These are phyloP conservation scores for Chroicocephalus ridibundus DNA, from an alignment of 2,113 vertebrate genomes.

Conservation along the genomic window DNA sequence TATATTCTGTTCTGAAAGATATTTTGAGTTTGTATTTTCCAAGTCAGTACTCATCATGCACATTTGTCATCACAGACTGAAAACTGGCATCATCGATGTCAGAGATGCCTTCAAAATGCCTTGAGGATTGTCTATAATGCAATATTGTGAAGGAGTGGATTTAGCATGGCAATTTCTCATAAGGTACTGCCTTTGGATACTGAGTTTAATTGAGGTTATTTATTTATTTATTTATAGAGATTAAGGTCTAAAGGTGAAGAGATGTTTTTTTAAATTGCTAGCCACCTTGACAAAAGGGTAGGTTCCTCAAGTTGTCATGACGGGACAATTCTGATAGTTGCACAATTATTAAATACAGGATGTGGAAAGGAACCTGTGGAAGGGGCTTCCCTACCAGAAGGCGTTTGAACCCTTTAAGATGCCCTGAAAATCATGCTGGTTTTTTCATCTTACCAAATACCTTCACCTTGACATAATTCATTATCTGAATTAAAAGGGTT, in stretches of 20 bases:
- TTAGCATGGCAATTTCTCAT: neutral
- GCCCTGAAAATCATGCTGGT: neutral
- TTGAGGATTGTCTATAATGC: neutral
- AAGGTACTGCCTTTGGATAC: neutral
- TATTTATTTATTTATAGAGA: neutral
- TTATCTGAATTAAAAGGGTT: neutral
- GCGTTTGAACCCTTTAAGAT: neutral
- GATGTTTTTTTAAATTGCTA: neutral
- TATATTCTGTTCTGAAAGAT: neutral
- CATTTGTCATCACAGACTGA: neutral
- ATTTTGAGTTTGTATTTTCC: neutral
- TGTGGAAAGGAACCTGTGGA: neutral
- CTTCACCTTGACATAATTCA: neutral
- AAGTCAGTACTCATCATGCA: neutral
- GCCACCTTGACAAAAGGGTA: neutral
- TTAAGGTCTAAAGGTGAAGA: neutral
- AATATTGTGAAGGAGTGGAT: neutral
- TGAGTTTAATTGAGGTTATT: neutral
- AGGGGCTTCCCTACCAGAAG: neutral
- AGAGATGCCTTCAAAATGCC: neutral
- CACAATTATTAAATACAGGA: neutral
- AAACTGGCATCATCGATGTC: neutral
- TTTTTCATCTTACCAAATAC: neutral
- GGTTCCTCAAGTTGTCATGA: neutral
- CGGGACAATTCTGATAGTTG: neutral